Evolutionary conservation across 2,797 vertebrate genomes (phyloP), one percentile per base, ranked within the genome.

Genomic region (Megalops cyprinoides): DNA sequence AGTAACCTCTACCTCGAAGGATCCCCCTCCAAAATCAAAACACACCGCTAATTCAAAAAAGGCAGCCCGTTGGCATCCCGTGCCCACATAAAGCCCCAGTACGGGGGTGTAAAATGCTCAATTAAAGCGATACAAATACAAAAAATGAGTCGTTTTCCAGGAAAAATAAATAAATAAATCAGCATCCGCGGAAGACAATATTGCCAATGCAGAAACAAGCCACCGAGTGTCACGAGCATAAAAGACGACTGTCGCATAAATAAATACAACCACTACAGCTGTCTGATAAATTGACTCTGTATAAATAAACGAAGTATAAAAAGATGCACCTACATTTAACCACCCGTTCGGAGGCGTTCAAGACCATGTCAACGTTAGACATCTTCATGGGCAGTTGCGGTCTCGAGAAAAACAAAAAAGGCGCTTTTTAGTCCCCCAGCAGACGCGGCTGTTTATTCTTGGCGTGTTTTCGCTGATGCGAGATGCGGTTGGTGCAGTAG

Each of bases 321-420:
- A 44, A 77, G 81, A 76, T 53, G 83, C 74, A 94, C 95, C 93
- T 91, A 95, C 95, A 94, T 94, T 96, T 96, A 84, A 96, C 94
- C 93, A 95, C 56, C 91, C 94, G 91, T 82, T 96, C 95, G 87
- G 94, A 84, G 92, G 93, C 90, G 91, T 92, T 94, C 87, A 94
- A 89, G 92, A 93, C 94, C 91, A 94, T 93, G 94, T 96, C 95
- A 87, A 89, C 89, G 95, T 95, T 95, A 90, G 95, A 95, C 95
- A 96, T 96, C 95, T 96, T 96, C 95, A 95, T 95, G 92, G 87
- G 88, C 92, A 91, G 92, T 86, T 85, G 89, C 87, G 82, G 89
- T 92, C 87, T 87, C 90, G 86, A 88, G 86, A 87, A 89, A 87
- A 87, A 88, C 87, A 60, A 85, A 88, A 86, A 87, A 89, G 87